Conservation (phyloP, 2,113 vertebrate species). For the Neomonachus schauinslandi region DNA sequence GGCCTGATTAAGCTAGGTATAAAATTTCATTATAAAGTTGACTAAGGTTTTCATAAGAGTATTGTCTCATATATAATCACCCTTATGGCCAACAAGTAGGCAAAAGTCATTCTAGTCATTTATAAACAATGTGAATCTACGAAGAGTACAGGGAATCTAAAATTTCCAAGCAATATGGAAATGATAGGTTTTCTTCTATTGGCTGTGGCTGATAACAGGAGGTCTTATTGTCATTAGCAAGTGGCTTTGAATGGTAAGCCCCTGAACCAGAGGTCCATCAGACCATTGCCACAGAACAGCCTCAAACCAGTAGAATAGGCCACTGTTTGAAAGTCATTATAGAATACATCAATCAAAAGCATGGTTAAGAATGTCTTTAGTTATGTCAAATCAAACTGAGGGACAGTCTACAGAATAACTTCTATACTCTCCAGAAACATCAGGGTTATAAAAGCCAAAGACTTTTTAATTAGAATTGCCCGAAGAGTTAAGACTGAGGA, state of each 20-base stretch:
- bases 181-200: neutral
- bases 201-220: neutral
- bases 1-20: slow-evolving; percentile 3
- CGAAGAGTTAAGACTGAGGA: neutral
- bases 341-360: neutral
- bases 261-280: neutral
- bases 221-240: neutral
- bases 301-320: neutral
- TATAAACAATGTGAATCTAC: neutral
- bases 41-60: slow-evolving; percentile 62
- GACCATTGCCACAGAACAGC: neutral
- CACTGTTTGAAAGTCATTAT: neutral
- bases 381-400: neutral
- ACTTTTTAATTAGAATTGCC: neutral
- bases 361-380: neutral
- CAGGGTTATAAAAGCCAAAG: neutral
- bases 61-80: slow-evolving; percentile 70
- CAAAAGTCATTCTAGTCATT: neutral
- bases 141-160: neutral
- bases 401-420: neutral
- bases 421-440: neutral
- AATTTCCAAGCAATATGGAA: neutral
- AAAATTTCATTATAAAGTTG: slow-evolving; percentile 73
- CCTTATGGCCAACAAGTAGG: slow-evolving; percentile 50
- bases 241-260: neutral